Conservation (phyloP, 2,888 invertebrate genomes). For the Heteromyza rotundicornis region DNA sequence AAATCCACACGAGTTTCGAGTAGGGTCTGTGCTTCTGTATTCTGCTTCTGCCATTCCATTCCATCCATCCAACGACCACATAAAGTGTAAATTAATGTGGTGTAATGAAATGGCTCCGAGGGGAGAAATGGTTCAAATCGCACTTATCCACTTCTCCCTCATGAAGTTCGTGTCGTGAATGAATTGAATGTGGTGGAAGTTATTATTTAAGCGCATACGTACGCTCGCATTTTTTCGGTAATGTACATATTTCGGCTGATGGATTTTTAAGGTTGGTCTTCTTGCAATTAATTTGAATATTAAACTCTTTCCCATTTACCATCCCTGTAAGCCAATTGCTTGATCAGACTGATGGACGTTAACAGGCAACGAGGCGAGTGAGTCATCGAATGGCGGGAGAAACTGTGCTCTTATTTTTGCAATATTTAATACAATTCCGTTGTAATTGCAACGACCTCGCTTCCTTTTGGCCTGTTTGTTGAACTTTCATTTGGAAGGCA, state of each 20-base stretch:
- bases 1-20: too few species aligned
- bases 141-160: neutral
- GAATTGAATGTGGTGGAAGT: neutral
- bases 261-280: neutral
- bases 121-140: neutral
- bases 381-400: neutral
- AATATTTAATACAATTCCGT: too few species aligned
- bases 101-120: neutral
- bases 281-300: neutral
- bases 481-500: neutral
- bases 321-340: neutral
- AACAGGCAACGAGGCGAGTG: neutral
- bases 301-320: neutral
- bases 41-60: too few species aligned
- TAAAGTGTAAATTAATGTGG: conserved; percentile 2
- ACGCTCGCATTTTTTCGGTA: neutral
- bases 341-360: neutral
- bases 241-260: too few species aligned
- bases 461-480: neutral
- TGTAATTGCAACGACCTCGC: conserved; percentile 2
- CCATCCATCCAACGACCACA: too few species aligned
- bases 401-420: too few species aligned
- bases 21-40: too few species aligned
- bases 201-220: neutral
- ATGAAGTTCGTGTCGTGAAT: neutral